Evolutionary conservation across 2,888 invertebrate species (phyloP).

Genomic region (Microdon myrmicae): DNA sequence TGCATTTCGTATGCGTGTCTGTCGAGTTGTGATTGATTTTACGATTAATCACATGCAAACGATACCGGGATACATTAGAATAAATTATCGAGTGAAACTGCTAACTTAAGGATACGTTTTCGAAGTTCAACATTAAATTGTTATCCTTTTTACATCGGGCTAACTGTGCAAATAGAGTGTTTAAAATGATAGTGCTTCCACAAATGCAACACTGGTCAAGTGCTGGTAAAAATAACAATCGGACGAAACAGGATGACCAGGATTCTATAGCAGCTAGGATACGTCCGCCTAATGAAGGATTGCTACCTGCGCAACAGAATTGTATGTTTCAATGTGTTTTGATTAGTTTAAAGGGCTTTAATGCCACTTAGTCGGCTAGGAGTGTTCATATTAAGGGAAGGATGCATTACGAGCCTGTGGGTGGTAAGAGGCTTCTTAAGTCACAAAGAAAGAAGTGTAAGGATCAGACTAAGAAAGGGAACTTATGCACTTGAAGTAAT

Average conservation of each 20-base stretch:
- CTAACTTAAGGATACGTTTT: too few species aligned
- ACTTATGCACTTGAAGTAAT: too few species aligned
- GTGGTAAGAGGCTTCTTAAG: too few species aligned
- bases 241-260: conserved; percentile 23
- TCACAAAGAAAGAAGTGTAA: too few species aligned
- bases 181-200: conserved; percentile 55
- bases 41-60: conserved; percentile 10
- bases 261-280: conserved; percentile 31
- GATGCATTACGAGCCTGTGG: conserved; percentile 7
- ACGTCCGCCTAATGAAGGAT: conserved; percentile 34
- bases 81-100: background rate
- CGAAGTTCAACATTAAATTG: too few species aligned
- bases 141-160: too few species aligned
- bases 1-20: conserved; percentile 58
- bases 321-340: conserved; percentile 22
- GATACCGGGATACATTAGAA: conserved; percentile 10
- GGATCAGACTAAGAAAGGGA: too few species aligned
- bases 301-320: conserved; percentile 18
- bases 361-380: background rate
- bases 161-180: conserved; percentile 1
- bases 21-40: conserved; percentile 53
- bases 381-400: background rate
- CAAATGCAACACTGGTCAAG: conserved; percentile 52
- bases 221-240: conserved; percentile 21
- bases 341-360: background rate